Conservation (phyloP, 2,888 invertebrate genomes). For the Tinea pellionella region DNA sequence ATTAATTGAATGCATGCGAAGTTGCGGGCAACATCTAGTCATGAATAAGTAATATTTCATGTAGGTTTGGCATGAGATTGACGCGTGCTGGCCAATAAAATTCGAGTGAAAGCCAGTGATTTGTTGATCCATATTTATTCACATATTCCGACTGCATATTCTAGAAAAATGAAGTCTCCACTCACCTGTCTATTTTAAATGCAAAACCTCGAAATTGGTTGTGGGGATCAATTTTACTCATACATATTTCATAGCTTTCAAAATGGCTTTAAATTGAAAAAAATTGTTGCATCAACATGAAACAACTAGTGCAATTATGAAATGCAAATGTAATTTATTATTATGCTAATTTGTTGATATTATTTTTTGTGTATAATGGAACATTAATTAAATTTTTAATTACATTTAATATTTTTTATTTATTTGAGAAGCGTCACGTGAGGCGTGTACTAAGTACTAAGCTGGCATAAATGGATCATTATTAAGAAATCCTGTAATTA, state of each 20-base stretch:
- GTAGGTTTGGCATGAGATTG: neutral
- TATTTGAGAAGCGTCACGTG: too few relatives aligned
- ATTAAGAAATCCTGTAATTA: too few relatives aligned
- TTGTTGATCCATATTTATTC: neutral
- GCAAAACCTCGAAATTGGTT: slow-evolving; percentile 11
- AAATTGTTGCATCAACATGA: neutral
- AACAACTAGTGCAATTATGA: neutral
- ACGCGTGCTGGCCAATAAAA: neutral
- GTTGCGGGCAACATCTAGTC: too few relatives aligned
- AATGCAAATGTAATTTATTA: neutral
- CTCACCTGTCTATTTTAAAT: slow-evolving; percentile 11
- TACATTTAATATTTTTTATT: too few relatives aligned
- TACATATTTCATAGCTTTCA: slow-evolving; percentile 5
- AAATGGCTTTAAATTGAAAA: neutral
- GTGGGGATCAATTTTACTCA: slow-evolving; percentile 9
- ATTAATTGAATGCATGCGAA: too few relatives aligned
- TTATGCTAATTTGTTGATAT: neutral
- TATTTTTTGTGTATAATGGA: neutral
- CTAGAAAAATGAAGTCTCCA: slow-evolving; percentile 1
- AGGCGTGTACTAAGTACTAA: too few relatives aligned
- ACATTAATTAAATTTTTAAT: too few relatives aligned
- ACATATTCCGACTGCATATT: neutral
- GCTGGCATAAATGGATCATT: too few relatives aligned
- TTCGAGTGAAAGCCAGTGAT: neutral
- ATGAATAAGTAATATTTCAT: neutral